Base-by-base conservation (phyloP, 1,140 invertebrate species). In the Mylabris phalerata region DNA sequence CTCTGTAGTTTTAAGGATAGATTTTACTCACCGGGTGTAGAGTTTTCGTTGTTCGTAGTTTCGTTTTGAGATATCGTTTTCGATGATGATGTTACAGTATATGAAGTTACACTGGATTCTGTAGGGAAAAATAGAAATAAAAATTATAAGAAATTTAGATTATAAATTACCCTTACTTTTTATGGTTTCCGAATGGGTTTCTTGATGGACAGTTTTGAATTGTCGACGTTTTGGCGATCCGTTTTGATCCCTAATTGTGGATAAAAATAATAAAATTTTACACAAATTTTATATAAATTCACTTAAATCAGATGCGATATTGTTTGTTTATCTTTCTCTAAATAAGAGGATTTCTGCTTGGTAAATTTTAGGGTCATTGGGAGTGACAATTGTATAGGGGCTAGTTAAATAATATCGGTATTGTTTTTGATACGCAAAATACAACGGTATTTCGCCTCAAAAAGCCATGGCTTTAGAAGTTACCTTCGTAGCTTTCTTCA, bases 151-250 rank as follows among this genome's bases (percentile, higher is more conserved):
- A 32, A 3, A 32, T 5, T 32, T 3, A 0, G 7, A 1, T 4
- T 32, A 32, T 0, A 32, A 32, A 32, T 7, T 32, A 32, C 27
- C 13, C 65, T 66, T 59, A 70, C 67, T 63, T 65, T 69, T 68
- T 11, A 69, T 51, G 10, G 68, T 69, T 58, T 70, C 67, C 19
- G 68, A 65, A 42, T 67, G 65, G 6, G 60, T 69, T 61, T 70
- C 68, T 50, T 71, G 67, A 11, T 69, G 67, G 3, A 67, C 56
- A 3, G 69, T 65, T 38, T 63, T 69, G 45, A 67, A 67, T 47
- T 70, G 64, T 58, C 69, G 59, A 39, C 65, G 52, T 59, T 64
- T 71, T 10, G 67, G 65, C 7, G 69, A 67, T 2, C 63, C 63
- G 50, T 48, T 59, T 13, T 13, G 26, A 45, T 67, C 61, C 45